These are phyloP conservation scores for Drosophila koepferae DNA, from an alignment of 2,888 invertebrate genomes.

Conservation along the genomic window DNA sequence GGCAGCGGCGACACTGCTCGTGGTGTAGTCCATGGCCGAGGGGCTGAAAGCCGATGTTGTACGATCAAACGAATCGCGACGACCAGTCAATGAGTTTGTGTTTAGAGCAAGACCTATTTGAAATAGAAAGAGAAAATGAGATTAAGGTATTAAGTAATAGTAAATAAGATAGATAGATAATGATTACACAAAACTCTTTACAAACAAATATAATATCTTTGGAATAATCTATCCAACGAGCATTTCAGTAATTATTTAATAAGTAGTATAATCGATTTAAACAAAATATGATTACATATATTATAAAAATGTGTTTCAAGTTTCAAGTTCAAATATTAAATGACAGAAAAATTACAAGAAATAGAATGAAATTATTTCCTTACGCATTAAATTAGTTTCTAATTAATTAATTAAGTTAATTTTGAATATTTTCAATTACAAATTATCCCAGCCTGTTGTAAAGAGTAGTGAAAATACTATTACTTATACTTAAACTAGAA, in stretches of 20 bases:
- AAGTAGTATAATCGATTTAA: neutral
- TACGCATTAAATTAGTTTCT: neutral
- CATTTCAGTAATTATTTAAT: neutral
- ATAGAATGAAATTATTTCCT: neutral
- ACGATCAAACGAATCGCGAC: constrained; percentile 92
- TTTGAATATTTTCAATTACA: neutral
- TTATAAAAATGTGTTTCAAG: neutral
- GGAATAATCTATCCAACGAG: neutral
- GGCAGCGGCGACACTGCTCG: constrained; percentile 83
- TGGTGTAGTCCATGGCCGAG: constrained; percentile 89
- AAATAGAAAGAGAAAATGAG: neutral
- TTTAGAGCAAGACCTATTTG: constrained; percentile 87
- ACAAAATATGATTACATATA: neutral
- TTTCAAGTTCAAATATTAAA: too few species aligned
- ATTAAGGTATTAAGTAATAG: neutral
- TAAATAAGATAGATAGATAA: too few species aligned
- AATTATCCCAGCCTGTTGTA: neutral
- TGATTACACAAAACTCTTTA: neutral
- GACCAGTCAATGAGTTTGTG: constrained; percentile 88
- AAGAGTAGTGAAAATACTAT: neutral
- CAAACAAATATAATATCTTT: neutral
- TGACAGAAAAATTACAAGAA: neutral
- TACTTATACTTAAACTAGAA: neutral
- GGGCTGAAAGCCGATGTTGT: constrained; percentile 92
- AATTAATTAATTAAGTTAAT: neutral